Conservation (phyloP, 2,888 invertebrate genomes). For the Tiliacea aurago region DNA sequence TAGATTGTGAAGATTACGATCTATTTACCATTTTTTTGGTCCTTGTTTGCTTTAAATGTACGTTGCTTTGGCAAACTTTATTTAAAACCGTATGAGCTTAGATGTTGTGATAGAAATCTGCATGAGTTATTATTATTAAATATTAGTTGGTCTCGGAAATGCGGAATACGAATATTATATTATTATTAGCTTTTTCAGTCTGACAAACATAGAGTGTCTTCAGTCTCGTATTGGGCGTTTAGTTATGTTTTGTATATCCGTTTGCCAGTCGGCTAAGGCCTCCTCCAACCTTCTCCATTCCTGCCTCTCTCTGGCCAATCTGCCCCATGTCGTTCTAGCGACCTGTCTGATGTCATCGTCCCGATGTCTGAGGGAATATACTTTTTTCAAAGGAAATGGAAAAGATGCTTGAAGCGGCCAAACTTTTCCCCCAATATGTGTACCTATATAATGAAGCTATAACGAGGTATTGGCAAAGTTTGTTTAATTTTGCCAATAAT, state of each 20-base stretch:
- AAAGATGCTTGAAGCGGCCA: not conserved
- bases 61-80: constrained; percentile 8
- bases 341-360: too few relatives aligned
- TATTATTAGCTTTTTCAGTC: too few relatives aligned
- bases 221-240: too few relatives aligned
- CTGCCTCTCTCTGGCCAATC: too few relatives aligned
- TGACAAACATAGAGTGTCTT: too few relatives aligned
- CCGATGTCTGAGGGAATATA: too few relatives aligned
- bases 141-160: constrained; percentile 6
- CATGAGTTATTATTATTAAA: not conserved
- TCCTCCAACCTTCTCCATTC: too few relatives aligned
- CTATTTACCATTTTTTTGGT: not conserved
- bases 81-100: constrained; percentile 1
- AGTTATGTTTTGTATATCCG: too few relatives aligned
- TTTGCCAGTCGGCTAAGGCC: too few relatives aligned
- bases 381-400: not conserved
- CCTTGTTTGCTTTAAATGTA: not conserved
- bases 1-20: constrained; percentile 26
- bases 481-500: constrained; percentile 43
- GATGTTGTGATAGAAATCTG: not conserved
- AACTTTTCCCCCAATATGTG: not conserved
- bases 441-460: constrained; percentile 12
- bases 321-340: too few relatives aligned
- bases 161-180: not conserved
- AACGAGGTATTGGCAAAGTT: constrained; percentile 28